Evolutionary conservation across 2,888 invertebrate genomes (phyloP).

Genomic region (Laspeyria flexula): DNA sequence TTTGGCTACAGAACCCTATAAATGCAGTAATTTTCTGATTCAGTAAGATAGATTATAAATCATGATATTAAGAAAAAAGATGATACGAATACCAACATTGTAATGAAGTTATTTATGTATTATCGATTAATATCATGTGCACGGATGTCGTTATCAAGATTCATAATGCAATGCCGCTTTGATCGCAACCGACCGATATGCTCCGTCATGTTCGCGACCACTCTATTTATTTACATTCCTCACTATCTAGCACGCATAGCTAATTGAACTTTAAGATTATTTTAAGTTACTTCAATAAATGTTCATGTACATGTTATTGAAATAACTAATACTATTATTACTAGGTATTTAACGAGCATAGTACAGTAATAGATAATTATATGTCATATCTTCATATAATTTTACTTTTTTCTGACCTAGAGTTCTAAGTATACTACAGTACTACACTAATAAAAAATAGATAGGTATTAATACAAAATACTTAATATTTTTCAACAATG

Average conservation of each 20-base stretch:
- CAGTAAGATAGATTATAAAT: no score
- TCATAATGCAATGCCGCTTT: conserved; percentile 25
- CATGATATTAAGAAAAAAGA: neutral
- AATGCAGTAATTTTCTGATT: no score
- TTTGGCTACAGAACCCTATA: no score
- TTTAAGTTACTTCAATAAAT: no score
- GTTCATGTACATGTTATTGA: neutral
- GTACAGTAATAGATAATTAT: no score
- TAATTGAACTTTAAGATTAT: conserved; percentile 27
- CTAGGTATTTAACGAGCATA: no score
- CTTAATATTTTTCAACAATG: no score
- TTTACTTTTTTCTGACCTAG: no score
- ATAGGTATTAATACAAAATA: no score
- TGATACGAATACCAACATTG: neutral
- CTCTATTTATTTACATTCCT: conserved; percentile 38
- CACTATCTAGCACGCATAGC: conserved; percentile 18
- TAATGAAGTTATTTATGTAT: neutral
- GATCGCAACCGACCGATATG: conserved; percentile 24
- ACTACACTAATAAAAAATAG: no score
- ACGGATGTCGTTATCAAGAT: conserved; percentile 35
- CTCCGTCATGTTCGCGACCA: conserved; percentile 12
- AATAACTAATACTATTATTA: neutral
- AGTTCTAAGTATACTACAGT: no score
- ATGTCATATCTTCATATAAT: no score
- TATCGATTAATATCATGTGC: conserved; percentile 5